phyloP scores from a whole-genome alignment of 1,140 invertebrate species.

The Drosophila ohnishii region DNA sequence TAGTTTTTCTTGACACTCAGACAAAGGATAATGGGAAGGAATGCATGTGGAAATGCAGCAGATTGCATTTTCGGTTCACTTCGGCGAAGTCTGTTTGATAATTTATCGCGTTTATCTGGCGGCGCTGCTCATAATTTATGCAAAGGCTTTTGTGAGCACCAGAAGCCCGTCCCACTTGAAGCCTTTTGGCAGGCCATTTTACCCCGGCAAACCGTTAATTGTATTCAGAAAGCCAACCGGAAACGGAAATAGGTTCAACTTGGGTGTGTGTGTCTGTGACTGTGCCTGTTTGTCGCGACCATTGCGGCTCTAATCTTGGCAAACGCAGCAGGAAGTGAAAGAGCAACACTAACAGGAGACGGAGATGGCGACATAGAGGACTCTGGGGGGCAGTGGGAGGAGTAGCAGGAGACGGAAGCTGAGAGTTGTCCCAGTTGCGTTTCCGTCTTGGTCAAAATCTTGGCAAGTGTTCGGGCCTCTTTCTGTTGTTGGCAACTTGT shows the following conservation, averaged over 20 bases:
- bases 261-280: conserved; percentile 27
- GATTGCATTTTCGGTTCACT: conserved; percentile 58
- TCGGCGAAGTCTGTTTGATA: conserved; percentile 58
- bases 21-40: conserved; percentile 39
- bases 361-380: conserved; percentile 32
- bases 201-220: conserved; percentile 60
- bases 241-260: conserved; percentile 77
- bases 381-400: neutral
- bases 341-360: conserved; percentile 39
- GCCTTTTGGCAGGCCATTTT: conserved; percentile 42
- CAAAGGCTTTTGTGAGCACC: conserved; percentile 64
- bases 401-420: conserved; percentile 23
- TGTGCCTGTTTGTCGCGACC: conserved; percentile 52
- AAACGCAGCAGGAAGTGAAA: conserved; percentile 54
- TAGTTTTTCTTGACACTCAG: conserved; percentile 63
- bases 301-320: conserved; percentile 66
- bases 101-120: conserved; percentile 78
- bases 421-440: conserved; percentile 55
- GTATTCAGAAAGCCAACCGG: conserved; percentile 71
- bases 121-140: conserved; percentile 70
- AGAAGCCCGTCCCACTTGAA: conserved; percentile 1
- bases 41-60: conserved; percentile 52
- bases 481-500: conserved; percentile 59
- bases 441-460: conserved; percentile 56
- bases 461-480: conserved; percentile 39